A percentile compares a stretch with the other conserved stretches of the same genome.
These are phyloP conservation scores for Tringa solitaria DNA, from an alignment of 2,113 vertebrate genomes.

Conservation along the genomic window DNA sequence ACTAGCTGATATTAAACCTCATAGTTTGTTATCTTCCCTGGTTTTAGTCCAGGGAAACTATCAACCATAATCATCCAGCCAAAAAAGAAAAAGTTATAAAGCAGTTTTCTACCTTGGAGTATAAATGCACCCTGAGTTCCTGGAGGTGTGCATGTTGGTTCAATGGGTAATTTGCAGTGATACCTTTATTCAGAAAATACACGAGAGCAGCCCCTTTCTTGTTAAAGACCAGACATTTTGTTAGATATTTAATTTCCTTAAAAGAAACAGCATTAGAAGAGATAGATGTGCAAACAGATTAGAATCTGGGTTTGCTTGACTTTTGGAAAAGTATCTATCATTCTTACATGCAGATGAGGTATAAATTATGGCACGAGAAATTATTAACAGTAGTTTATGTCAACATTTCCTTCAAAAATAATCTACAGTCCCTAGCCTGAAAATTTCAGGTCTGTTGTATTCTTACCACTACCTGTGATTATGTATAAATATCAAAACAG, in stretches of 20 bases:
- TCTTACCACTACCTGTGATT: not conserved
- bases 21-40: not conserved
- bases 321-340: not conserved
- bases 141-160: not conserved
- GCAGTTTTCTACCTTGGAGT: not conserved
- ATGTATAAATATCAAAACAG: not conserved
- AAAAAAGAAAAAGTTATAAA: not conserved
- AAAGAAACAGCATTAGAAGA: not conserved
- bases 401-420: not conserved
- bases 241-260: not conserved
- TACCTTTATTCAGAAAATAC: not conserved
- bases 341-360: not conserved
- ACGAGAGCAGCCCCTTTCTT: accelerated
- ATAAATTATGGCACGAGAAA: not conserved
- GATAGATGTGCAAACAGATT: not conserved
- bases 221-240: not conserved
- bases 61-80: accelerated
- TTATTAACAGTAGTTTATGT: not conserved
- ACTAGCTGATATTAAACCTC: not conserved
- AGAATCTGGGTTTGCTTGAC: not conserved
- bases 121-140: not conserved
- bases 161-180: not conserved
- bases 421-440: not conserved
- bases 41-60: not conserved
- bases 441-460: not conserved